Evolutionary conservation across 2,888 invertebrate species (phyloP), one percentile per base, ranked within the genome.

Genomic region (Drosophila subquinaria): DNA sequence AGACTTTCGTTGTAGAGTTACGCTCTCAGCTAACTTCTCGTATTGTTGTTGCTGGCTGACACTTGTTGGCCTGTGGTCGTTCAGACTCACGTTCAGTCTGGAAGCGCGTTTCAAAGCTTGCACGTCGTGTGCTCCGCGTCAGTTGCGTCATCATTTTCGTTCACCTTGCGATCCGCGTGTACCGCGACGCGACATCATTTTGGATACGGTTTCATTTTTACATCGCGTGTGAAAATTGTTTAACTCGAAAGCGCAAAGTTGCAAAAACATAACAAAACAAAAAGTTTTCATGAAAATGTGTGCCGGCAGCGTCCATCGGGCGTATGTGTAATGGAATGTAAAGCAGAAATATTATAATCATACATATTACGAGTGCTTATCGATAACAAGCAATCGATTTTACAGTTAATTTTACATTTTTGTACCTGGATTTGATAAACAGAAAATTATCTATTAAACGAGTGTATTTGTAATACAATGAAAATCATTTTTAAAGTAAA

Each of bases 31-130:
- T 72, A 68, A 72, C 69, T 57, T 17, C 0, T 33, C 9, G 3
- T 10, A 4, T 61, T 50, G 64, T 40, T 45, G 52, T 50, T 50
- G 60, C 59, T 62, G 67, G 40, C 60, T 38, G 70, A 63, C 89
- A 85, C 87, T 85, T 85, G 79, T 88, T 81, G 79, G 89, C 73
- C 70, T 82, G 79, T 77, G 64, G 17, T 13, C 23, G 67, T 68
- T 59, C 64, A 36, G 45, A 52, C 51, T 13, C n/a, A 11, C 73
- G 48, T 73, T 90, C 81, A 91, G 89, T 91, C 79, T 80, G 70
- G 79, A 82, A 83, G 81, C 81, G 83, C 72, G 81, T 72, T 81
- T 90, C 81, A 90, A 89, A 90, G 91, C 83, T 89, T 65, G 60
- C 69, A 77, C 82, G 83, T 50, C 80, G 76, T 62, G 57, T 23